Conservation (phyloP, 2,113 vertebrate genomes). For the Arizona elegans region DNA sequence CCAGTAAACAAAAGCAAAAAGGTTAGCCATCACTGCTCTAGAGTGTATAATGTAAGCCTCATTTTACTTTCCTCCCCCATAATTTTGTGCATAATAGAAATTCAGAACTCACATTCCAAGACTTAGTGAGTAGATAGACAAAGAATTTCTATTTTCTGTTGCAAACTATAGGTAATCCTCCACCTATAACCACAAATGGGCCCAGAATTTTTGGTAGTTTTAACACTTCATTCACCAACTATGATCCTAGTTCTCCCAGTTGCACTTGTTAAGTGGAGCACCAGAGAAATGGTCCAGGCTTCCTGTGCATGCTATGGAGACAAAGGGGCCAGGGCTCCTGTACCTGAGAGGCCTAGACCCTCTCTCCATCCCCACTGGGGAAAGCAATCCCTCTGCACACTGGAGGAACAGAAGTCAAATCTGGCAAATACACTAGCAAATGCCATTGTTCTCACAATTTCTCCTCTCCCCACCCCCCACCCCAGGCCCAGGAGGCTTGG, state of each 20-base stretch:
- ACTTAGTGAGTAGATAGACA: background rate
- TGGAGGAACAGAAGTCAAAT: background rate
- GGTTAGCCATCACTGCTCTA: background rate
- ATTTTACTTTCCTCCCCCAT: background rate
- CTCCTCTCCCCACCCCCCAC: fast-evolving
- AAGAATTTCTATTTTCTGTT: background rate
- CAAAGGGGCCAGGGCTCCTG: background rate
- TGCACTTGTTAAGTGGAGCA: background rate
- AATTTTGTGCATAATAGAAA: background rate
- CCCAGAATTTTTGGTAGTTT: background rate
- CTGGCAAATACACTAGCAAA: background rate
- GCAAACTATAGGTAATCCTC: background rate
- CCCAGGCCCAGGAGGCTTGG: background rate
- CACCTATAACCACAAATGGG: background rate
- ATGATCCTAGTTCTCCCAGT: background rate
- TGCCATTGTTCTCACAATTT: background rate
- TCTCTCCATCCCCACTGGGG: background rate
- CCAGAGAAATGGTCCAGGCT: background rate
- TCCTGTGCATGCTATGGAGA: background rate
- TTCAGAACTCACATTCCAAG: background rate
- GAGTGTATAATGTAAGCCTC: too few relatives aligned
- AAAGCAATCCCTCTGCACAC: background rate
- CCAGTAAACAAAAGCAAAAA: too few relatives aligned
- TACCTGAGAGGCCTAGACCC: background rate
- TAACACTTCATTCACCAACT: background rate